Percentiles rank a stretch among this genome's conserved stretches.
These are phyloP conservation scores for Solenodon paradoxus DNA, from an alignment of 2,113 vertebrate genomes.

Conservation along the genomic window DNA sequence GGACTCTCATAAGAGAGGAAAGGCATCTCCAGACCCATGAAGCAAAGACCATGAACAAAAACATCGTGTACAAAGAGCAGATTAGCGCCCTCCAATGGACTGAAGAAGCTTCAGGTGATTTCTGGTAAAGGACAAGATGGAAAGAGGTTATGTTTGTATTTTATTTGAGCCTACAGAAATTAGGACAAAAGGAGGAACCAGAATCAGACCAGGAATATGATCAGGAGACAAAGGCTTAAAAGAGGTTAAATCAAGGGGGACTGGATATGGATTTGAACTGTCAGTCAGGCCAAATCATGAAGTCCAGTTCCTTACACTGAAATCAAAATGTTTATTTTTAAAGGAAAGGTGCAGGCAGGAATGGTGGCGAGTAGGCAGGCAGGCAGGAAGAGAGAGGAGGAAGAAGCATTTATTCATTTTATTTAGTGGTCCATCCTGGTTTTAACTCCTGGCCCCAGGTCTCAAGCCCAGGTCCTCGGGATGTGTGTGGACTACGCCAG, in stretches of 20 bases:
- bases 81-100: too few relatives aligned
- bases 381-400: too few relatives aligned
- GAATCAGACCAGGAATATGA: neutral
- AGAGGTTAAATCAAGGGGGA: neutral
- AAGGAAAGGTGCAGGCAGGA: too few relatives aligned
- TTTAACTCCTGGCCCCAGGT: too few relatives aligned
- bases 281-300: neutral
- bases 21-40: neutral
- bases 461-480: too few relatives aligned
- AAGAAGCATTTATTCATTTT: too few relatives aligned
- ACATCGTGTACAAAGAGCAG: too few relatives aligned
- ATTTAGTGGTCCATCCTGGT: too few relatives aligned
- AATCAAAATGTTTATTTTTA: constrained; percentile 19
- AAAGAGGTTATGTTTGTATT: neutral
- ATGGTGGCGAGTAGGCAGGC: too few relatives aligned
- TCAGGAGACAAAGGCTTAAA: neutral
- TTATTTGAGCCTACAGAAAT: neutral
- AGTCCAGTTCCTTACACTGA: neutral
- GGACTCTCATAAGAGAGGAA: neutral
- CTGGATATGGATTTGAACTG: neutral
- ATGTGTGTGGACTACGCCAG: too few relatives aligned
- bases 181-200: neutral
- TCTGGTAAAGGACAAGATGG: neutral
- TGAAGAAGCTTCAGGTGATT: neutral
- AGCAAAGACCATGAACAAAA: neutral